phyloP scores from a whole-genome alignment of 2,888 invertebrate genomes.

The Steinernema carpocapsae region DNA sequence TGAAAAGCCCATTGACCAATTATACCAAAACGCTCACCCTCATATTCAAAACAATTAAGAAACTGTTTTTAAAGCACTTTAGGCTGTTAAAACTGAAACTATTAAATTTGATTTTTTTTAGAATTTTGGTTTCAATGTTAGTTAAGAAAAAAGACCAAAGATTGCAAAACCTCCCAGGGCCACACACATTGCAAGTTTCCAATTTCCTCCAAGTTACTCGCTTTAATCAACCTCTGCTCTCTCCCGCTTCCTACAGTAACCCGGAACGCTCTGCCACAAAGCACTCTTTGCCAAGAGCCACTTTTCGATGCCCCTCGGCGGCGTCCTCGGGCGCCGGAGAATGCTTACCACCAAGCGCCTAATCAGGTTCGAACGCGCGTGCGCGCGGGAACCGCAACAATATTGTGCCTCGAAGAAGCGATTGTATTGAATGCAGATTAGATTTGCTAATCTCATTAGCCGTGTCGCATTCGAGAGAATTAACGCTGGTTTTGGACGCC shows the following conservation, averaged over 20 bases:
- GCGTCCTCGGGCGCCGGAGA: not conserved
- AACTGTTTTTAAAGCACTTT: no score
- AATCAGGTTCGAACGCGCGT: conserved; percentile 22
- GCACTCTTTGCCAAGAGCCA: conserved; percentile 8
- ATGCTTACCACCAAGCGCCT: not conserved
- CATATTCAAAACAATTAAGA: no score
- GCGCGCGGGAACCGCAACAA: conserved; percentile 27
- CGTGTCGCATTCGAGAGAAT: conserved; percentile 23
- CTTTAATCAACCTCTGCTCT: not conserved
- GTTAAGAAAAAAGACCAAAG: no score
- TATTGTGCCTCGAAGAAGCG: conserved; percentile 21
- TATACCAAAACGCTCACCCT: no score
- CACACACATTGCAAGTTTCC: conserved; percentile 24
- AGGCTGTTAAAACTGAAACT: no score
- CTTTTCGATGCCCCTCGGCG: not conserved
- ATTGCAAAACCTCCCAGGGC: not conserved
- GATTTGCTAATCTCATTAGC: conserved; percentile 34
- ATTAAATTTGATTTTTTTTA: no score
- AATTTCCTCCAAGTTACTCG: not conserved
- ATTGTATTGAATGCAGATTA: conserved; percentile 32
- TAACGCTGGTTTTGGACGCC: conserved; percentile 29
- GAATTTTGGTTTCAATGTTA: no score
- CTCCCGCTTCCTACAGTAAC: conserved; percentile 16
- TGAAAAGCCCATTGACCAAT: no score
- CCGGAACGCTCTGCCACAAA: not conserved